Conservation (phyloP, 1,140 invertebrate genomes). For the Colletes gigas region DNA sequence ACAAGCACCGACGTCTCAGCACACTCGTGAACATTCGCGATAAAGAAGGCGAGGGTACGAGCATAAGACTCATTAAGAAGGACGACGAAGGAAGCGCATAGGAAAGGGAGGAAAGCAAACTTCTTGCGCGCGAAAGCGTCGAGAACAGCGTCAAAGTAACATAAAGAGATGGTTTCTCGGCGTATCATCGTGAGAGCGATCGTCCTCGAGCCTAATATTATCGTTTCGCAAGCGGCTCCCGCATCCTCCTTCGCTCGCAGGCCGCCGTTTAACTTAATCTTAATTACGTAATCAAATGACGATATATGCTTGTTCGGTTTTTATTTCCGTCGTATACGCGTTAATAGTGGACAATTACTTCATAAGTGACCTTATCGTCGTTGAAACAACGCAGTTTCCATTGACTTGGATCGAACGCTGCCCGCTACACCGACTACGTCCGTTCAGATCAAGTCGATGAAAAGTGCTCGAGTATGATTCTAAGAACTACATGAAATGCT, state of each 20-base stretch:
- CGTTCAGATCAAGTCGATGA: constrained; percentile 78
- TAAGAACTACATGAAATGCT: constrained; percentile 61
- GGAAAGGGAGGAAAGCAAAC: constrained; percentile 28
- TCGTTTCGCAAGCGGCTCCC: constrained; percentile 48
- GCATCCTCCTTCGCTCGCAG: constrained; percentile 30
- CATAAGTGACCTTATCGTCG: constrained; percentile 42
- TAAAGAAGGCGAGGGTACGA: constrained; percentile 66
- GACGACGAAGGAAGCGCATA: constrained; percentile 35
- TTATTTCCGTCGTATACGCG: constrained; percentile 60
- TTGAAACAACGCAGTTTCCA: constrained; percentile 73
- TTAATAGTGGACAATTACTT: constrained; percentile 52
- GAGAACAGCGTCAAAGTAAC: constrained; percentile 4
- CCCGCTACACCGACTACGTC: neutral
- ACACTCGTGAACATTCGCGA: constrained; percentile 57
- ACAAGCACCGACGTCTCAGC: constrained; percentile 75
- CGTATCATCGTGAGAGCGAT: constrained; percentile 64
- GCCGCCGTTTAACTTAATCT: constrained; percentile 53
- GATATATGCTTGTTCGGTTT: constrained; percentile 51
- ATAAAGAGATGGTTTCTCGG: constrained; percentile 7
- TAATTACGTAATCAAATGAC: constrained; percentile 61
- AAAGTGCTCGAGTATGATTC: constrained; percentile 72
- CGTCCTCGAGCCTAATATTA: constrained; percentile 81
- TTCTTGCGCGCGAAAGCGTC: constrained; percentile 41
- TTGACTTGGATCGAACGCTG: constrained; percentile 70
- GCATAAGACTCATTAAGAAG: constrained; percentile 70